phyloP scores from a whole-genome alignment of 2,888 invertebrate species.

The Heliconius aoede region DNA sequence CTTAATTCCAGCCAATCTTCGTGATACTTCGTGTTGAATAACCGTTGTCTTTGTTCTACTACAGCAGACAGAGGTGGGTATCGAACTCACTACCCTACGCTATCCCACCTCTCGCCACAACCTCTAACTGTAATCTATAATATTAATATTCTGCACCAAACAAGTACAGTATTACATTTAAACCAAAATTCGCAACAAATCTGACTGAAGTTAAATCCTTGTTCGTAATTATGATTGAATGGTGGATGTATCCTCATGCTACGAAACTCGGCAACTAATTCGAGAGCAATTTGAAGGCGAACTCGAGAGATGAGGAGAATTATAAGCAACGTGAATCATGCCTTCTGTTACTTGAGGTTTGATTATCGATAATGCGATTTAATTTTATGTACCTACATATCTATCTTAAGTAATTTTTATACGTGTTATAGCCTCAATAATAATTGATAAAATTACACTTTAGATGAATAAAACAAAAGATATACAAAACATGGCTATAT shows the following conservation, averaged over 20 bases:
- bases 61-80: not conserved
- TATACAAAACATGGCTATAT: not conserved
- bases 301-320: slow-evolving; percentile 51
- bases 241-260: slow-evolving; percentile 44
- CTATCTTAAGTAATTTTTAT: slow-evolving; percentile 14
- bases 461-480: not conserved
- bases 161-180: slow-evolving; percentile 6
- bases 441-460: not conserved
- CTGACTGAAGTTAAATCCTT: slow-evolving; percentile 45
- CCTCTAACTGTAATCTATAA: not conserved
- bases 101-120: not conserved
- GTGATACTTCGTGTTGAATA: too few relatives aligned
- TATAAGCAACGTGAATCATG: slow-evolving; percentile 49
- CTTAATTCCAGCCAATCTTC: too few relatives aligned
- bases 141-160: not conserved
- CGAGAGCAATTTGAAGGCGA: slow-evolving; percentile 62
- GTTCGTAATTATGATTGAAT: slow-evolving; percentile 47
- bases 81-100: not conserved
- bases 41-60: too few relatives aligned
- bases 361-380: slow-evolving; percentile 49
- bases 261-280: slow-evolving; percentile 60
- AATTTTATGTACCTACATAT: not conserved
- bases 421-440: not conserved
- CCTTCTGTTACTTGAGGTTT: slow-evolving; percentile 54
- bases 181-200: slow-evolving; percentile 15